These are phyloP conservation scores for Poeciliopsis gracilis DNA, from an alignment of 2,797 vertebrate genomes.

Conservation along the genomic window DNA sequence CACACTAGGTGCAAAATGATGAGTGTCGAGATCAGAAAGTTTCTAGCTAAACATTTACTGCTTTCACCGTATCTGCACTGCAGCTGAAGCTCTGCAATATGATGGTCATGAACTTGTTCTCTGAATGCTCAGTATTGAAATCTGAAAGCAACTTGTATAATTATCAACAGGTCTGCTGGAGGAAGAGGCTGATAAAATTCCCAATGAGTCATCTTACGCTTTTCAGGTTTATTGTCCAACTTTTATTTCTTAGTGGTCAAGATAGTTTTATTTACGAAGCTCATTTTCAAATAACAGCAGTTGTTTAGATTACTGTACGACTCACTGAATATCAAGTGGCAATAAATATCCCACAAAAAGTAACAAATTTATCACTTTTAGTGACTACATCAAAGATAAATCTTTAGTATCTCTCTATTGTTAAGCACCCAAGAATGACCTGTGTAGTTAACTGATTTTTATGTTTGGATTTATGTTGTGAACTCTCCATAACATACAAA, in stretches of 20 bases:
- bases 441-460: background rate
- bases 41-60: constrained; percentile 28
- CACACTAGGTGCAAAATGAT: constrained; percentile 9
- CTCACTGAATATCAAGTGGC: background rate
- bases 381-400: background rate
- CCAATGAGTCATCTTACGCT: background rate
- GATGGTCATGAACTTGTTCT: constrained; percentile 27
- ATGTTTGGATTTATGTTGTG: background rate
- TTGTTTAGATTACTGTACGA: background rate
- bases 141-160: constrained; percentile 32
- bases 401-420: background rate
- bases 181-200: background rate
- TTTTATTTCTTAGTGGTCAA: background rate
- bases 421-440: background rate
- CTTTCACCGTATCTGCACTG: constrained; percentile 23
- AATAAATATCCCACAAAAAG: background rate
- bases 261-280: background rate
- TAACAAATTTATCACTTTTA: background rate
- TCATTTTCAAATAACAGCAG: background rate
- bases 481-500: background rate
- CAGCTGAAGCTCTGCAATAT: constrained; percentile 23
- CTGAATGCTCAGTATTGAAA: constrained; percentile 13
- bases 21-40: constrained; percentile 27
- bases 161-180: background rate
- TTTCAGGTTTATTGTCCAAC: background rate